Conservation (phyloP, 2,888 invertebrate species). For the Acronicta alni region DNA sequence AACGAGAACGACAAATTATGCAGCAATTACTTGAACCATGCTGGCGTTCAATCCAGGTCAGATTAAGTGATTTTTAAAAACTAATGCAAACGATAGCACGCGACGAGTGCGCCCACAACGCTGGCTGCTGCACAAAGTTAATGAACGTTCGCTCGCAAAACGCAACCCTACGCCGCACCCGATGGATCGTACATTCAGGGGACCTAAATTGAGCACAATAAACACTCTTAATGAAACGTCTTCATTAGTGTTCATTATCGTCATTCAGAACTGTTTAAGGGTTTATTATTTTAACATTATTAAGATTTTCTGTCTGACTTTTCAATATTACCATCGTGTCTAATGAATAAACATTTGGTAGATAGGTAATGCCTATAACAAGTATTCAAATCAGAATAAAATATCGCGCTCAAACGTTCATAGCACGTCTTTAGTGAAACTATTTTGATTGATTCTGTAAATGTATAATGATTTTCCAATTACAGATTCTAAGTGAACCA, state of each 20-base stretch:
- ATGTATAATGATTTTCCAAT: constrained; percentile 33
- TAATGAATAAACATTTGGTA: constrained; percentile 40
- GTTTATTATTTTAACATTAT: constrained; percentile 32
- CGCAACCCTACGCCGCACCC: constrained; percentile 51
- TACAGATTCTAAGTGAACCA: constrained; percentile 33
- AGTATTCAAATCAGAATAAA: constrained; percentile 35
- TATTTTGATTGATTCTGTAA: constrained; percentile 29
- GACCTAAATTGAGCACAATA: constrained; percentile 66
- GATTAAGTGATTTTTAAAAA: constrained; percentile 87
- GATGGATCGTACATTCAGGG: constrained; percentile 66
- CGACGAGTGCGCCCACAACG: constrained; percentile 72
- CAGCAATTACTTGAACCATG: constrained; percentile 84
- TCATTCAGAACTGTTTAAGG: constrained; percentile 25
- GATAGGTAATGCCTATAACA: constrained; percentile 28
- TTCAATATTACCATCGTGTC: constrained; percentile 35
- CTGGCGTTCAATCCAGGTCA: constrained; percentile 85
- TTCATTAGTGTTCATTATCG: constrained; percentile 49
- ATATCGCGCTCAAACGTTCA: constrained; percentile 3
- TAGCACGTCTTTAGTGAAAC: constrained; percentile 28
- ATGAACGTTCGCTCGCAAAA: constrained; percentile 74
- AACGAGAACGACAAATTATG: constrained; percentile 82
- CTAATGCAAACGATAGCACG: constrained; percentile 84
- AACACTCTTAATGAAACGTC: constrained; percentile 50
- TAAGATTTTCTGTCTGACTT: constrained; percentile 30
- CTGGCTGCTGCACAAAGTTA: constrained; percentile 74